phyloP scores from a whole-genome alignment of 1,140 invertebrate genomes.

The Ceratina japonica region DNA sequence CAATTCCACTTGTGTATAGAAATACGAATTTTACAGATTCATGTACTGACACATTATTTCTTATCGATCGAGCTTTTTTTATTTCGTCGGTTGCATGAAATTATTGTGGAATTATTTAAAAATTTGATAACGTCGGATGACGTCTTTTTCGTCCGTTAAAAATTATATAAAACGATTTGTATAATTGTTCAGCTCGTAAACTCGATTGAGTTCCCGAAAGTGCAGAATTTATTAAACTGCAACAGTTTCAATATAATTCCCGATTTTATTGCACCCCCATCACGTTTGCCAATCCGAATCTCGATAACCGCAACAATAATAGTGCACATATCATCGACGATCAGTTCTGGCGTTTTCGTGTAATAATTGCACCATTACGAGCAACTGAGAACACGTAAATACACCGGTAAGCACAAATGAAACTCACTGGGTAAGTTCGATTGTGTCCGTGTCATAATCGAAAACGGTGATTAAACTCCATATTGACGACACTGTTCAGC shows the following conservation, averaged over 20 bases:
- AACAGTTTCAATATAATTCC: background rate
- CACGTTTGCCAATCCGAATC: background rate
- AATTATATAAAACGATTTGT: no score
- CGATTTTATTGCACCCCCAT: background rate
- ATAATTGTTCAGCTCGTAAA: no score
- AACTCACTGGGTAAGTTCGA: background rate
- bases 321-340: background rate
- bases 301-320: constrained; percentile 21
- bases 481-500: background rate
- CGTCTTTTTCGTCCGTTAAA: background rate
- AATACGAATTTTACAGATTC: no score
- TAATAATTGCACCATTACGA: constrained; percentile 6
- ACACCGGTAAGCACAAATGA: constrained; percentile 8
- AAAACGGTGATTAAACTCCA: constrained; percentile 18
- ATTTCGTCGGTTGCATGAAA: no score
- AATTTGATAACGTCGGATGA: no score
- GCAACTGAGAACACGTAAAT: constrained; percentile 15
- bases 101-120: no score
- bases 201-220: no score
- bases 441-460: constrained; percentile 18
- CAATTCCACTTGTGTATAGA: no score
- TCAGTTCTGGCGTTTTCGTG: constrained; percentile 6
- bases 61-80: no score
- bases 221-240: background rate
- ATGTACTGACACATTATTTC: no score